A percentile compares a stretch with the other conserved stretches of the same genome.
These are phyloP conservation scores for Drosophila parthenogenetica DNA, from an alignment of 2,888 invertebrate genomes.

Conservation along the genomic window DNA sequence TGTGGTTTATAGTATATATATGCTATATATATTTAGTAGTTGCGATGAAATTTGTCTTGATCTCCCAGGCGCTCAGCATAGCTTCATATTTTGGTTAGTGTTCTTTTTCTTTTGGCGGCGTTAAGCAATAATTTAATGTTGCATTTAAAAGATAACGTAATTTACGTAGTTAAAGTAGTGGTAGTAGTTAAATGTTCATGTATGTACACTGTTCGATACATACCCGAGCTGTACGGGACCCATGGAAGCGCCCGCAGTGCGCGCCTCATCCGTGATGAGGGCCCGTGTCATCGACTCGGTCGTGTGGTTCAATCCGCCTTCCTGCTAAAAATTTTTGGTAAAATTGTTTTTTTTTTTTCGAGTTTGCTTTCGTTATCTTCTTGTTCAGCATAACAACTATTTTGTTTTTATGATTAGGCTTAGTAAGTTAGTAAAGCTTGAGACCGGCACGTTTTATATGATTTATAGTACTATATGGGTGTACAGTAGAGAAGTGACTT, in stretches of 20 bases:
- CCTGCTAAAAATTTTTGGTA: slow-evolving; percentile 85
- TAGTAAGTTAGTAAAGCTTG: slow-evolving; percentile 44
- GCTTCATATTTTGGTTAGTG: slow-evolving; percentile 19
- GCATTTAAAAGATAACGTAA: slow-evolving; percentile 47
- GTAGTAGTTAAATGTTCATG: slow-evolving; percentile 10
- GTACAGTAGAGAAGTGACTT: slow-evolving; percentile 6
- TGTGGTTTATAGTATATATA: slow-evolving; percentile 15
- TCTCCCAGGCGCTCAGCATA: slow-evolving; percentile 34
- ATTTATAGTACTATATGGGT: not conserved
- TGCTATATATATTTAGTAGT: slow-evolving; percentile 6
- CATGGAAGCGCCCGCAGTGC: slow-evolving; percentile 91
- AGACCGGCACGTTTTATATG: slow-evolving; percentile 22
- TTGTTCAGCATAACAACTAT: slow-evolving; percentile 1
- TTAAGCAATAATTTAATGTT: slow-evolving; percentile 79
- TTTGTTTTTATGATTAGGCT: not conserved
- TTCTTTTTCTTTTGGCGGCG: slow-evolving; percentile 34
- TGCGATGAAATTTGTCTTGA: not conserved
- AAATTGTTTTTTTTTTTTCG: slow-evolving; percentile 34
- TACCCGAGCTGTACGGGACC: slow-evolving; percentile 98
- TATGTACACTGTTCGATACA: slow-evolving; percentile 85
- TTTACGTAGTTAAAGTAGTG: slow-evolving; percentile 21
- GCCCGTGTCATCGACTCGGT: slow-evolving; percentile 97
- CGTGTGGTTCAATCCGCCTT: slow-evolving; percentile 91
- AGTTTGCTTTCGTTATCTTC: slow-evolving; percentile 26
- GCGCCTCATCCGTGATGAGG: slow-evolving; percentile 96